phyloP scores from a whole-genome alignment of 2,888 invertebrate genomes.

The Lasioglossum pauxillum region DNA sequence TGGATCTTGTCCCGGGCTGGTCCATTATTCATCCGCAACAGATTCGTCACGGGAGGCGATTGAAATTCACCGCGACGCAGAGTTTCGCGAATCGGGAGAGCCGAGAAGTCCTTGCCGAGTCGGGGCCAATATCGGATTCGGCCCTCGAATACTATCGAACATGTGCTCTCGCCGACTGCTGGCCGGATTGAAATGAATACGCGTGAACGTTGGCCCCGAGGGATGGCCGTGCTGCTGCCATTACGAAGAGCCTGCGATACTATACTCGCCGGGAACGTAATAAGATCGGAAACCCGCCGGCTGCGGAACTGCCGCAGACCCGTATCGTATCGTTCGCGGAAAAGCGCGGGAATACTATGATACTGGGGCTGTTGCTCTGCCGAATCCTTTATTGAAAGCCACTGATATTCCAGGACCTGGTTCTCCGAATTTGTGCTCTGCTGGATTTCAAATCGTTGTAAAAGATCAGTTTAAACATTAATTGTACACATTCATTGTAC shows the following conservation, averaged over 20 bases:
- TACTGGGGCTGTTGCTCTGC: not conserved
- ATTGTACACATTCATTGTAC: too few species aligned
- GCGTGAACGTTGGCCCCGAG: constrained; percentile 7
- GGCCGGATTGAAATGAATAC: constrained; percentile 41
- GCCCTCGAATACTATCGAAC: constrained; percentile 48
- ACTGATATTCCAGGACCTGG: not conserved
- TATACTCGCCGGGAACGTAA: not conserved
- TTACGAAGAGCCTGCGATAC: constrained; percentile 7
- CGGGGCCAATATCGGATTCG: constrained; percentile 52
- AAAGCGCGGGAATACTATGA: not conserved
- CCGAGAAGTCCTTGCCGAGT: constrained; percentile 20
- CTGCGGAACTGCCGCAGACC: not conserved
- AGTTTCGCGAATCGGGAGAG: not conserved
- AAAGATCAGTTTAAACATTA: too few species aligned
- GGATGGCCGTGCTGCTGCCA: constrained; percentile 26
- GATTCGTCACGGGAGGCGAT: constrained; percentile 49
- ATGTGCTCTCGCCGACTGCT: constrained; percentile 22
- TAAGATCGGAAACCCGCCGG: constrained; percentile 12
- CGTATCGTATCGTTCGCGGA: not conserved
- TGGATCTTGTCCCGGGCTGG: not conserved
- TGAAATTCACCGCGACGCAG: constrained; percentile 43
- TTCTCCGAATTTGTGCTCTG: not conserved
- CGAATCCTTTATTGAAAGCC: not conserved
- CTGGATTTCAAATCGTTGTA: too few species aligned
- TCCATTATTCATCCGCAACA: constrained; percentile 41